Base-by-base conservation (phyloP, 2,888 invertebrate species). In the Aromia moschata region DNA sequence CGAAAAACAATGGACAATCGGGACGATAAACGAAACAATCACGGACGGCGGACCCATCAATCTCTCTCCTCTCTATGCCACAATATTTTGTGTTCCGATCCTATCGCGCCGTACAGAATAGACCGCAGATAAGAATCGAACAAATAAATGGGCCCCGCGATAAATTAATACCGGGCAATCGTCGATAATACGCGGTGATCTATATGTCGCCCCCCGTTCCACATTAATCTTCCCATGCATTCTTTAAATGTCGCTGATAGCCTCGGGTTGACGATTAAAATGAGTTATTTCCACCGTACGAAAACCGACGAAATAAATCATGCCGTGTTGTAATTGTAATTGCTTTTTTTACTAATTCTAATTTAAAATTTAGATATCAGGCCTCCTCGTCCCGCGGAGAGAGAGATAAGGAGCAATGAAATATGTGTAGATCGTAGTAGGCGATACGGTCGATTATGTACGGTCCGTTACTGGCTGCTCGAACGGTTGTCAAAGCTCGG, bases 191-290 rank as follows among this genome's bases (percentile, higher is more conserved):
- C 38, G 41, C 12, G 11, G 41, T 31, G 52, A 31, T 52, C 40
- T 40, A 40, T 41, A 41, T 52, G 52, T 52, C 52, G 25, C 31
- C 41, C 18, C 25, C 11, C 40, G 41, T 41, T 31, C 25, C 9
- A 30, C 41, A 52, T 52, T 41, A 52, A 52, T 52, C 52, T 41
- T 52, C 30, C 5, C 10, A 11, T 33, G 17, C 37, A 55, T 55
- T 55, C 46, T 46, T 55, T 47, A 40, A 55, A 55, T 55, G 55
- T 55, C 46, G 46, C 38, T 47, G 46, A 46, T 55, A 46, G 38
- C 40, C 55, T 36, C 7, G 45, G 33, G 46, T 38, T 18, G 4
- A 12, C 31, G 44, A 44, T 55, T 55, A 46, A 17, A 55, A 44
- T 44, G 38, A 55, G 37, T 20, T 45, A 45, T 52, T 16, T 41